Evolutionary conservation across 2,888 invertebrate genomes (phyloP).

Genomic region (Scotopteryx bipunctaria): DNA sequence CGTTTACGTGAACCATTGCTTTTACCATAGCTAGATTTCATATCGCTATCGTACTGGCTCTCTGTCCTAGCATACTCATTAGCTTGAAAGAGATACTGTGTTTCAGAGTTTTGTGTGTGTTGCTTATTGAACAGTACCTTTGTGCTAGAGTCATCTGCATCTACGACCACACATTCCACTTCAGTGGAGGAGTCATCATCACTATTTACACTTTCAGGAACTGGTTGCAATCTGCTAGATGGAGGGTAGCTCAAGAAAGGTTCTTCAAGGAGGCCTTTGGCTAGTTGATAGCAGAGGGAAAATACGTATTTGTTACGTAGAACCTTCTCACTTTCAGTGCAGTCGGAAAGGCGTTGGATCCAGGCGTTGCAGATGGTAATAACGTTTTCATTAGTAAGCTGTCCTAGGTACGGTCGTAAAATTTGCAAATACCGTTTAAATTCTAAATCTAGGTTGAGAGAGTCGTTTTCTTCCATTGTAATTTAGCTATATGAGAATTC

Average conservation of each 20-base stretch:
- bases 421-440: conserved; percentile 70
- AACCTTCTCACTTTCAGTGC: conserved; percentile 56
- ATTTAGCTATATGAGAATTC: too few species aligned
- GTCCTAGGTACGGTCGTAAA: conserved; percentile 61
- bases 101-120: conserved; percentile 42
- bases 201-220: conserved; percentile 52
- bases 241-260: conserved; percentile 64
- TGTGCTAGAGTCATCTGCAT: conserved; percentile 51
- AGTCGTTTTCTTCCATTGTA: conserved; percentile 57
- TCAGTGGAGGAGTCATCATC: conserved; percentile 57
- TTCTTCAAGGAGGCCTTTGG: conserved; percentile 60
- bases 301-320: conserved; percentile 70
- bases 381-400: conserved; percentile 56
- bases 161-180: conserved; percentile 54
- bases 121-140: conserved; percentile 49
- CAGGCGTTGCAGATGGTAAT: conserved; percentile 66
- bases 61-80: conserved; percentile 34
- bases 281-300: conserved; percentile 66
- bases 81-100: conserved; percentile 47
- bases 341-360: conserved; percentile 65
- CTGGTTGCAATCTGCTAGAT: conserved; percentile 41
- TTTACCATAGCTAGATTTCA: conserved; percentile 27
- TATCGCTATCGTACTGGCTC: conserved; percentile 37
- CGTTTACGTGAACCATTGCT: conserved; percentile 29
- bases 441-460: conserved; percentile 59